Base-by-base conservation (phyloP, 2,888 invertebrate species). In the Drosophila stalkeri region DNA sequence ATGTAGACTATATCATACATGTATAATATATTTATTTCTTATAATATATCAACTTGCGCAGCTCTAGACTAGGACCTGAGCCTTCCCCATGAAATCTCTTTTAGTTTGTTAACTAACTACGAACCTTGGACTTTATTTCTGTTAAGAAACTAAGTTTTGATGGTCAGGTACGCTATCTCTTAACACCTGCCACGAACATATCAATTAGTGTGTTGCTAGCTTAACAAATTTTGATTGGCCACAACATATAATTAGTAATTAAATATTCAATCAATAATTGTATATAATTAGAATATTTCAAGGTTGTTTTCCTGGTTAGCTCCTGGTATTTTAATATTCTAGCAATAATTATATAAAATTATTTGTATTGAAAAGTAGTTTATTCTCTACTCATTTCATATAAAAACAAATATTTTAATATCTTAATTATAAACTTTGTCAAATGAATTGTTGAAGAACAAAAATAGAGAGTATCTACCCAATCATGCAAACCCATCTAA, bases 241-340 rank as follows among this genome's bases (percentile, higher is more conserved):
- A 12, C 12, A n/a, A n/a, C 39, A 55, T 64, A 44, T 56, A 60
- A 66, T 66, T 60, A 46, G 9, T 39, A 37, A 31, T 52, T 14
- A 11, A 23, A 46, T 73, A 73, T 64, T 73, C 37, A 33, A 23
- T 39, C 37, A 23, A 37, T n/a, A 66, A 41, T 27, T 60, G 41
- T 41, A n/a, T 41, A 2, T 41, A 41, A 20, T 61, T 55, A 20
- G 5, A 31, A 23, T 31, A 41, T n/a, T 61, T 61, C 16, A 54
- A 54, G 55, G 16, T 27, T 43, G 2, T 14, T 35, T 35, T 44
- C 8, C 49, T 31, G n/a, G 9, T 47, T 1, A 31, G n/a, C 11
- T 31, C 6, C 31, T n/a, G n/a, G 11, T 33, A 33, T 18, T 31
- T 49, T n/a, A 49, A 49, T 49, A 31, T 33, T 33, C 23, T 7